phyloP scores from a whole-genome alignment of 2,113 vertebrate genomes.

The Pavo muticus region DNA sequence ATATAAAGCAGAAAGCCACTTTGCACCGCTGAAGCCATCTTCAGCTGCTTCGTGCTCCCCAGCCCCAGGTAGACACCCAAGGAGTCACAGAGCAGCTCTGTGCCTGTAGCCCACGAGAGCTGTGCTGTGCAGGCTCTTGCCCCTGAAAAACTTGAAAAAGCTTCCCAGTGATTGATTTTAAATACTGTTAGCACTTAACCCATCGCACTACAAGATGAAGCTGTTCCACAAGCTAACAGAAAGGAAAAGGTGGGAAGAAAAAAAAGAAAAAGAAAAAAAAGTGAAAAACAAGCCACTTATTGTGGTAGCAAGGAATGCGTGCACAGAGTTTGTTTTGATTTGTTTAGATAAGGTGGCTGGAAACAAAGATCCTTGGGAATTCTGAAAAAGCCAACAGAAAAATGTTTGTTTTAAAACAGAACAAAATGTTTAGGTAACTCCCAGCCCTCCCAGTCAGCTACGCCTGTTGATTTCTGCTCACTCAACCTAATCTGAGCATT shows the following conservation, averaged over 20 bases:
- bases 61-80: neutral
- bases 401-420: slow-evolving; percentile 20
- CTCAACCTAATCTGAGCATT: too few species aligned
- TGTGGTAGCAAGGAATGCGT: neutral
- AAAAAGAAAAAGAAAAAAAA: neutral
- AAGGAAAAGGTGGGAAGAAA: neutral
- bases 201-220: neutral
- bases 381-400: slow-evolving; percentile 6
- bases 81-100: neutral
- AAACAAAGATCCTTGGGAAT: slow-evolving; percentile 39
- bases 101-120: fast-evolving
- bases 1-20: neutral
- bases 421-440: slow-evolving; percentile 13
- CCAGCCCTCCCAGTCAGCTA: neutral
- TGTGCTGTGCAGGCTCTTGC: neutral
- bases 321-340: neutral
- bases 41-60: fast-evolving
- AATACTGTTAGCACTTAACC: neutral
- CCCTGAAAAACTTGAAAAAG: neutral
- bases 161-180: neutral
- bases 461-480: neutral
- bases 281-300: slow-evolving; percentile 31
- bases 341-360: slow-evolving; percentile 28
- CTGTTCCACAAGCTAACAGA: neutral
- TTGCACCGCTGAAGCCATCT: neutral